Conservation (phyloP, 2,888 invertebrate genomes). For the Apamea sordens region DNA sequence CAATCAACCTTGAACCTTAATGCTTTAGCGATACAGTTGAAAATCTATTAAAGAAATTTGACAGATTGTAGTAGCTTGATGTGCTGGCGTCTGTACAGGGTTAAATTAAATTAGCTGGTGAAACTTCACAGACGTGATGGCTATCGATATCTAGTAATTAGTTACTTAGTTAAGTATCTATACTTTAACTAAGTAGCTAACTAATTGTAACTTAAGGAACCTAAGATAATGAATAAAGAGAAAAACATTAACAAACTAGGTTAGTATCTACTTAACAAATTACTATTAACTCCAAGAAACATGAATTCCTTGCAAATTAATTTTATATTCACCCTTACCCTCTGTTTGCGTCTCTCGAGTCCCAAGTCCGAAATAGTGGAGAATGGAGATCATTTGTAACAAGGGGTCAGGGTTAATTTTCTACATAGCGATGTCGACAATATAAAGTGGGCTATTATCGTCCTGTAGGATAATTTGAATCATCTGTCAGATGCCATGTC, state of each 20-base stretch:
- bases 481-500: conserved; percentile 54
- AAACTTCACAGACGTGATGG: too few relatives aligned
- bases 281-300: conserved; percentile 12
- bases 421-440: conserved; percentile 64
- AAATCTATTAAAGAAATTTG: too few relatives aligned
- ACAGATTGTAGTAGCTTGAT: too few relatives aligned
- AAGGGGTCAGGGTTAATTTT: conserved; percentile 64
- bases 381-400: conserved; percentile 59
- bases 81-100: too few relatives aligned
- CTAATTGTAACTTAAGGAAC: neutral
- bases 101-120: too few relatives aligned
- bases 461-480: conserved; percentile 61
- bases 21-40: too few relatives aligned
- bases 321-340: conserved; percentile 37
- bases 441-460: conserved; percentile 64
- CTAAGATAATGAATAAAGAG: neutral
- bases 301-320: conserved; percentile 35
- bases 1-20: too few relatives aligned
- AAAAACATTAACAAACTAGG: neutral
- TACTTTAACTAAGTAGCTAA: too few relatives aligned
- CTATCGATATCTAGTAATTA: too few relatives aligned
- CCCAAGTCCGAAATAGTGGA: conserved; percentile 40
- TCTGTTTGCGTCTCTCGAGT: conserved; percentile 28
- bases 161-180: too few relatives aligned
- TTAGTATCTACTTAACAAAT: neutral